phyloP scores from a whole-genome alignment of 2,797 vertebrate species.

The Orientallactaga sibirica region DNA sequence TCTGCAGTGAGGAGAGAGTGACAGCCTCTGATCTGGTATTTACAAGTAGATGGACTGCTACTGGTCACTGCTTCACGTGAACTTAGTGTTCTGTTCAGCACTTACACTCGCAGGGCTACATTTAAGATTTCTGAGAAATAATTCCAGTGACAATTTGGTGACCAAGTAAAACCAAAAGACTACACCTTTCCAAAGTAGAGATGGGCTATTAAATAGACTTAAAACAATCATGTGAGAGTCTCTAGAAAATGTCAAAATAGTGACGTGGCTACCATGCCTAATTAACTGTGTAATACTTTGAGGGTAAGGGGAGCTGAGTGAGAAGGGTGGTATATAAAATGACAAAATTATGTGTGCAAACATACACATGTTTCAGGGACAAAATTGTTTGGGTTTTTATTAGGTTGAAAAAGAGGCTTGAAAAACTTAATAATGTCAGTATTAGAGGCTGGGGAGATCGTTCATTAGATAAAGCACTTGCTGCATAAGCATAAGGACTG shows the following conservation, averaged over 20 bases:
- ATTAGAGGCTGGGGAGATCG: not conserved
- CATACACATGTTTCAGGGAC: not conserved
- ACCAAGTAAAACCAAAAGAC: constrained; percentile 53
- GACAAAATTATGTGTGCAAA: not conserved
- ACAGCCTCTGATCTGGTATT: not conserved
- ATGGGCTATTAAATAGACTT: constrained; percentile 44
- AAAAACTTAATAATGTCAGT: not conserved
- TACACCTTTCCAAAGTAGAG: constrained; percentile 59
- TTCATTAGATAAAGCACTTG: too few relatives aligned
- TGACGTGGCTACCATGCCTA: constrained; percentile 6
- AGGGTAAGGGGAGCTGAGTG: not conserved
- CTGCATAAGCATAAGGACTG: too few relatives aligned
- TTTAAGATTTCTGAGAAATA: constrained; percentile 27
- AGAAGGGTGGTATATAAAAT: not conserved
- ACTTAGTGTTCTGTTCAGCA: constrained; percentile 34
- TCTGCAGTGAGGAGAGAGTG: not conserved
- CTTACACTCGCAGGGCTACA: not conserved
- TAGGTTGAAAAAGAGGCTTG: not conserved
- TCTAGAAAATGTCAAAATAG: constrained; percentile 46
- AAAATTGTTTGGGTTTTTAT: constrained; percentile 5
- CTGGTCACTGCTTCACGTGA: not conserved
- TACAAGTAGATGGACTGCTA: not conserved
- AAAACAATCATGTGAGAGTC: constrained; percentile 31
- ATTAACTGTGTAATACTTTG: not conserved
- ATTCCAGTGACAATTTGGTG: constrained; percentile 43